Evolutionary conservation across 1,140 invertebrate species (phyloP), one percentile per base, ranked within the genome.

Genomic region (Cylas formicarius): DNA sequence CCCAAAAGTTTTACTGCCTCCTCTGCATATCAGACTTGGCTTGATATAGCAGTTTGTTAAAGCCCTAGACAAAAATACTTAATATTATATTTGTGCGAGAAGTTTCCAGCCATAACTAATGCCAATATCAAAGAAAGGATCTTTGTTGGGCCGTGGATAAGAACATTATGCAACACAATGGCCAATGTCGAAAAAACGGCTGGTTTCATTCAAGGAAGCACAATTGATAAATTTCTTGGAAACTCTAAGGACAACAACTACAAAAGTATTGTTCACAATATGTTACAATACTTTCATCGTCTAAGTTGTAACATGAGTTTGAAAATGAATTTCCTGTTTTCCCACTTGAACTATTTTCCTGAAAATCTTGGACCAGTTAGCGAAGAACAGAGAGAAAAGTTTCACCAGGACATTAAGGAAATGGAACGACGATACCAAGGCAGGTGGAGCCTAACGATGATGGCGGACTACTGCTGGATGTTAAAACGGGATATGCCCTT

Each of bases 341-440:
- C 18, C 22, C 20, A 38, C 23, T 26, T 38, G 16, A 26, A 38
- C 23, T 24, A 23, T 24, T 38, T 38, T 26, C 36, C 36, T 26
- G 36, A 38, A 26, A 23, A n/a, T n/a, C n/a, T n/a, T n/a, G n/a
- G n/a, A n/a, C n/a, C n/a, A n/a, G n/a, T n/a, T n/a, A n/a, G n/a
- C n/a, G n/a, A n/a, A n/a, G n/a, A n/a, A n/a, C n/a, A n/a, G n/a
- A n/a, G n/a, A n/a, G n/a, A n/a, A n/a, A n/a, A n/a, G n/a, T n/a
- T n/a, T n/a, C n/a, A n/a, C n/a, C n/a, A n/a, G n/a, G n/a, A n/a
- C n/a, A n/a, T n/a, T n/a, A n/a, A n/a, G n/a, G 4, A 38, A 38
- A 38, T 38, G 36, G 21, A 38, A 26, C 36, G 13, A 13, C 19
- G 36, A 33, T 38, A 38, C 36, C 23, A 38, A 38, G 36, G 36